Evolutionary conservation across 2,888 invertebrate species (phyloP), one percentile per base, ranked within the genome.

Genomic region (Leucozona laternaria): DNA sequence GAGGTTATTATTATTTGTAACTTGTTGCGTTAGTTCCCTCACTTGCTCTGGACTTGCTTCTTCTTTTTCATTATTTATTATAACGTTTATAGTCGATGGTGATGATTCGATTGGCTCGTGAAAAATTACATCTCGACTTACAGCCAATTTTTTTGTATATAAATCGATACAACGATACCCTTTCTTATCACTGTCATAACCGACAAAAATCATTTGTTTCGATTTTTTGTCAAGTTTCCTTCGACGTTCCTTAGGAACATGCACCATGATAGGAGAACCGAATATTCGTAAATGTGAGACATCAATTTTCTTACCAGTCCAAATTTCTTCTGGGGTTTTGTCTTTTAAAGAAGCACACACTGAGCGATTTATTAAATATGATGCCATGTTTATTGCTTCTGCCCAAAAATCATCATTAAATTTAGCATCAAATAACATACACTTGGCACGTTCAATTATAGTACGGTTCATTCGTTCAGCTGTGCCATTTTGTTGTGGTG

Each of bases 301-400:
- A 79, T 91, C 88, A 25, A 90, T 90, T 83, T 90, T 91, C 6
- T 85, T 81, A 10, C 90, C 89, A 43, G 88, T 82, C 91, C 92
- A 92, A 7, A 89, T 28, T 83, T 92, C 91, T 73, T 90, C 89
- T 5, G 93, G 91, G 1, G 91, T 91, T 84, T 88, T 88, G 50
- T 83, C 73, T 25, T 66, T 66, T 43, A 53, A 71, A 2, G 73
- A 40, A 58, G 73, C 48, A 45, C 57, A 66, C 4, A 72, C 73
- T 68, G 73, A 78, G 10, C 60, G 68, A 78, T 73, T 82, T 20
- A 78, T 82, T 37, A 76, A 82, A 64, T 89, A 88, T 6, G 81
- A 81, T 13, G 89, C 34, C 8, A 34, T 10, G 34, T 34, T 88
- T 22, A 76, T 70, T 15, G 89, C 88, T 79, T 89, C 87, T 11